A percentile compares a stretch with the other conserved stretches of the same genome.
Conservation (phyloP, 2,113 vertebrate genomes). For the Atractosteus spatula region DNA sequence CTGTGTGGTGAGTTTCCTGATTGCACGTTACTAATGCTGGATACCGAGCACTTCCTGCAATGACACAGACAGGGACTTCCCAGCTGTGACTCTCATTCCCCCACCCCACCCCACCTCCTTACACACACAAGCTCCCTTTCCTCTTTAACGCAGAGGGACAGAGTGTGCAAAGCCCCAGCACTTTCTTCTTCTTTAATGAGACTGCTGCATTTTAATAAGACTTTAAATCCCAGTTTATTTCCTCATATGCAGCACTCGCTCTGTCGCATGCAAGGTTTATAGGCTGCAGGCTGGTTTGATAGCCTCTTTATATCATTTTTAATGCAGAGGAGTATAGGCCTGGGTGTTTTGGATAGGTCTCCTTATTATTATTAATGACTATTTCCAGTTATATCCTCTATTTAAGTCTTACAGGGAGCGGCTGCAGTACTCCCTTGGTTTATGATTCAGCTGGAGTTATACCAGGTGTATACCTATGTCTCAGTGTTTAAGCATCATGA, state of each 20-base stretch:
- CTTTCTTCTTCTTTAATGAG: conserved; percentile 15
- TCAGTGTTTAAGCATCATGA: too few relatives aligned
- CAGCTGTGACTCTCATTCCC: not conserved
- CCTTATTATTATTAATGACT: conserved; percentile 9
- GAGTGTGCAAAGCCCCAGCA: not conserved
- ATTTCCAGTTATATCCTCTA: not conserved
- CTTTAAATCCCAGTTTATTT: conserved; percentile 16
- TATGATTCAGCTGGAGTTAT: not conserved
- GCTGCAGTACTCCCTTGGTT: not conserved
- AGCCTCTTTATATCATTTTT: conserved; percentile 12
- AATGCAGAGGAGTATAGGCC: not conserved
- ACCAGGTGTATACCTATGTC: too few relatives aligned
- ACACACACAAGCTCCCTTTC: not conserved
- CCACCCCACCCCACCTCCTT: not conserved
- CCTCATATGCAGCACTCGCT: not conserved
- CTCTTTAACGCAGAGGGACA: not conserved
- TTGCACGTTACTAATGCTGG: too few relatives aligned
- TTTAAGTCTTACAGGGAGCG: not conserved
- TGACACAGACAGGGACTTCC: not conserved
- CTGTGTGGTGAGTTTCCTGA: too few relatives aligned
- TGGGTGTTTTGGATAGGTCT: not conserved
- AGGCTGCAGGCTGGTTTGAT: conserved; percentile 9
- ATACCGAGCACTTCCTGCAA: not conserved
- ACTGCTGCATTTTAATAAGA: conserved; percentile 1
- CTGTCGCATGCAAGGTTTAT: conserved; percentile 4